These are phyloP conservation scores for Drosophila melanosoma DNA, from an alignment of 2,888 invertebrate species.

Conservation along the genomic window DNA sequence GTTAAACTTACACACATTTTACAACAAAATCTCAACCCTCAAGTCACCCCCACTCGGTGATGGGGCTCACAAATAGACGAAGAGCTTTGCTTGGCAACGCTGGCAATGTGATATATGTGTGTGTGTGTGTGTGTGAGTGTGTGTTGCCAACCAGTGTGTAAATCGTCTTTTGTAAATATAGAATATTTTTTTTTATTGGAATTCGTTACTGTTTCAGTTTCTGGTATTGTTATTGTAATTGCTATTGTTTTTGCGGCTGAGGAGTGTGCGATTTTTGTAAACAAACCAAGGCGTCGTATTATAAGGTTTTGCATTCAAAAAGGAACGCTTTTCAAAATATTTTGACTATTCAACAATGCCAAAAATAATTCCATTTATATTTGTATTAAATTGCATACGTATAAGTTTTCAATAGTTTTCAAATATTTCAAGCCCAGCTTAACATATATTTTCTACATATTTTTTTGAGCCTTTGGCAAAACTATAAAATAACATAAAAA, in stretches of 20 bases:
- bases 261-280: conserved; percentile 65
- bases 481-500: neutral
- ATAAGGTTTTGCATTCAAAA: conserved; percentile 69
- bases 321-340: conserved; percentile 64
- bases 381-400: conserved; percentile 12
- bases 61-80: conserved; percentile 47
- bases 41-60: conserved; percentile 16
- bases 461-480: conserved; percentile 6
- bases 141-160: conserved; percentile 57
- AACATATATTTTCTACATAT: conserved; percentile 5
- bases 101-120: neutral
- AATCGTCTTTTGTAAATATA: conserved; percentile 75
- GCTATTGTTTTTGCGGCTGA: conserved; percentile 43
- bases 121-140: neutral
- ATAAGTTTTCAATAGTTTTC: neutral
- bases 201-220: conserved; percentile 19
- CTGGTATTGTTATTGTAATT: conserved; percentile 38
- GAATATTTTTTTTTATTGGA: conserved; percentile 33
- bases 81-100: conserved; percentile 19
- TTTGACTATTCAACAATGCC: conserved; percentile 60
- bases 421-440: neutral
- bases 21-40: conserved; percentile 70
- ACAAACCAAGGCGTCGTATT: conserved; percentile 75
- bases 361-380: conserved; percentile 60
- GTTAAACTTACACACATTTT: conserved; percentile 78